These are phyloP conservation scores for Coelopa pilipes DNA, from an alignment of 2,888 invertebrate species.

Conservation along the genomic window DNA sequence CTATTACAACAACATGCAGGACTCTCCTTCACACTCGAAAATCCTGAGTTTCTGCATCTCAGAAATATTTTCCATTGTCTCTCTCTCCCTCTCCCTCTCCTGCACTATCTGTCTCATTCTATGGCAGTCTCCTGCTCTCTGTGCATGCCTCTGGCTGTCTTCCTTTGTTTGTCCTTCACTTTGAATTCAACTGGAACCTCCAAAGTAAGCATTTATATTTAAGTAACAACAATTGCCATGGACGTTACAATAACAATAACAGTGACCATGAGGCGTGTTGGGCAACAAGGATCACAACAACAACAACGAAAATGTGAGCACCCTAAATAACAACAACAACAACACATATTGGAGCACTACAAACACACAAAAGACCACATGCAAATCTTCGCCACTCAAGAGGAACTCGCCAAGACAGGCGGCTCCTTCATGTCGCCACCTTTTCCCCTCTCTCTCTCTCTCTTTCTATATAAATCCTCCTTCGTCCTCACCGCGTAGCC, in stretches of 20 bases:
- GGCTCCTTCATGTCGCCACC: not conserved
- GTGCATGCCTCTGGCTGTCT: conserved; percentile 5
- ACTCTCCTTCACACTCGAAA: too few species aligned
- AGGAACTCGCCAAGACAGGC: conserved; percentile 8
- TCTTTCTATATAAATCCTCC: not conserved
- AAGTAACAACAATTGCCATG: conserved; percentile 6
- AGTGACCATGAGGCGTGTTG: too few species aligned
- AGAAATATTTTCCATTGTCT: not conserved
- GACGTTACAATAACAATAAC: conserved; percentile 12
- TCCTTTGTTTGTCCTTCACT: conserved; percentile 16
- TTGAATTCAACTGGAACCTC: conserved; percentile 1
- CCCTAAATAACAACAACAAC: conserved; percentile 8
- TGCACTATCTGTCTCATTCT: not conserved
- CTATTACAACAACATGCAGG: too few species aligned
- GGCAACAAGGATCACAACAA: too few species aligned
- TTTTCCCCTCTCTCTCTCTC: not conserved
- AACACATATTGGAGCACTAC: not conserved
- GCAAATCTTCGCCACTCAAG: not conserved
- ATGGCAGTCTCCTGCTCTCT: conserved; percentile 7
- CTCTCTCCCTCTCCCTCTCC: too few species aligned
- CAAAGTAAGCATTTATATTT: conserved; percentile 25
- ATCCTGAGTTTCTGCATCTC: too few species aligned
- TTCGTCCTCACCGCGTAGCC: not conserved
- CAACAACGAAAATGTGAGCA: conserved; percentile 6
- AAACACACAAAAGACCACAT: conserved; percentile 18